Evolutionary conservation across 2,888 invertebrate species (phyloP), one percentile per base, ranked within the genome.

Genomic region (Kuschelorhynchus macadamiae): DNA sequence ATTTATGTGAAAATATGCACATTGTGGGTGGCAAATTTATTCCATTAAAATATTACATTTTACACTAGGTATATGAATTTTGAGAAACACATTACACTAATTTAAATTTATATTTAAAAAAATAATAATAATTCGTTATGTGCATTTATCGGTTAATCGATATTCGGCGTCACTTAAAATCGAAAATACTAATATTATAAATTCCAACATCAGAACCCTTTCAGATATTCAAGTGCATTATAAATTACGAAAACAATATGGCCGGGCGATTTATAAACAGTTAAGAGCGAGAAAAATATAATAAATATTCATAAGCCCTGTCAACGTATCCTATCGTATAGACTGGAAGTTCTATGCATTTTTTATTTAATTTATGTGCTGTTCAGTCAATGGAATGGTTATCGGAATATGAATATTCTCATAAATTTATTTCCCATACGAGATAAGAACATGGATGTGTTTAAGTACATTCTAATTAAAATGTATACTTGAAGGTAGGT

Each of bases 281-380:
- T 46, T 50, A 65, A 65, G 36, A 57, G 65, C 57, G 57, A 57
- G 65, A 66, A 66, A 59, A 50, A 47, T 66, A 56, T 44, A 52
- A 66, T 66, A 66, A 66, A 66, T 66, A 66, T 66, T 66, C 66
- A 66, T 66, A 59, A 66, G 59, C 14, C 9, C 59, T 47, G 55
- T 60, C 55, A 60, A 14, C 49, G 42, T 59, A 52, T 59, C 59
- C 66, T 66, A 59, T 59, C 59, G 39, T 42, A 59, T 59, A 60
- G 59, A 66, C 59, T 66, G 66, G 36, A 52, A 60, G 21, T 66
- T 52, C 44, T 49, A 66, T 66, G 66, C n/a, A n/a, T n/a, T 66
- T 66, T 52, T 50, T 46, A 18, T 36, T 50, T 66, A 66, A 66
- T 59, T 66, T 66, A 66, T 66, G 50, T 52, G 12, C 1, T 42